Base-by-base conservation (phyloP, 2,113 vertebrate species). In the Pituophis catenifer region DNA sequence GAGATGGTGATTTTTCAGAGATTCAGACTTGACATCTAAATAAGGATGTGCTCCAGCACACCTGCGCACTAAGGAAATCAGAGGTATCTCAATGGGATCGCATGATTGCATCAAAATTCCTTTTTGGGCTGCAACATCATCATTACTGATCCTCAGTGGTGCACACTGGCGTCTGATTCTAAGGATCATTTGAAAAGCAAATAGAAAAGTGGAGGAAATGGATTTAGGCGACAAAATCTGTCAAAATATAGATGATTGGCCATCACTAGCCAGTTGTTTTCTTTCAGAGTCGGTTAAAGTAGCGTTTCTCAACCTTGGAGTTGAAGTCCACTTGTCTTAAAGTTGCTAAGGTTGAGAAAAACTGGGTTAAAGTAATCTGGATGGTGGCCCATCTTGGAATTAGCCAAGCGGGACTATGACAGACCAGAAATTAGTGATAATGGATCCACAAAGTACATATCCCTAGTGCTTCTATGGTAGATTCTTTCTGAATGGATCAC, bases 381-480 rank as follows among this genome's bases (percentile, higher is more conserved):
- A 75, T 3, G 15, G 6, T 75, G 2, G 33, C n/a, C 12, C 65
- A 75, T 75, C 65, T 75, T 75, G n/a, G 65, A 75, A 33, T 33
- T 75, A 75, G n/a, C 65, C 65, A 70, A 70, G 13, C 5, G 2
- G 13, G 65, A 33, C n/a, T 70, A 70, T 70, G 15, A 33, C 17
- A 75, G n/a, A 75, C n/a, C n/a, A 75, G 70, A 75, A 7, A 38
- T 8, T 8, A 38, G n/a, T 33, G 70, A 75, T 75, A 75, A 75
- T 38, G 19, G n/a, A 75, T 33, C n/a, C 1, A n/a, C 12, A 33
- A 75, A n/a, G 65, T 15, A 12, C 65, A 33, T 2, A 17, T 33
- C 15, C n/a, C n/a, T 38, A 19, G n/a, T 19, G 6, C 70, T 15
- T 75, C 70, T 94, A 91, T 91, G 96, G 96, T 94, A 97, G 97